Percentiles rank a stretch among this genome's conserved stretches.
Conservation (phyloP, 2,888 invertebrate genomes). For the Rhyacophila evoluta region DNA sequence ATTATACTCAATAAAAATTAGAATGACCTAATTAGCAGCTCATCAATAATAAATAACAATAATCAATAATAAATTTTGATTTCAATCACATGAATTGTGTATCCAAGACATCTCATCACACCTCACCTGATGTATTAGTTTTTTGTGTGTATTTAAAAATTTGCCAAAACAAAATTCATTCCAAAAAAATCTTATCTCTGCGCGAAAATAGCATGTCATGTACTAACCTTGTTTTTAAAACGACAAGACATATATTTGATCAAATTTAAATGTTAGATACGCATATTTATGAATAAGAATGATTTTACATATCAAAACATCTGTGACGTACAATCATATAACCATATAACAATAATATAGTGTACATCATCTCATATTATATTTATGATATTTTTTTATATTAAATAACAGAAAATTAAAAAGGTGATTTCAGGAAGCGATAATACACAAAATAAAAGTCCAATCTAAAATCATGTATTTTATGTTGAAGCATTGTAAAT, state of each 20-base stretch:
- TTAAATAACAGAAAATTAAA: too few relatives aligned
- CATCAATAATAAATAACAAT: too few relatives aligned
- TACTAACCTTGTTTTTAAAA: slow-evolving; percentile 3
- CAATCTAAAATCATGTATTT: too few relatives aligned
- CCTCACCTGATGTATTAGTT: neutral
- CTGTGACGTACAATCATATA: neutral
- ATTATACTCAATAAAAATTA: too few relatives aligned
- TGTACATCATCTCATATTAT: too few relatives aligned
- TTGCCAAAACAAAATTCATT: neutral
- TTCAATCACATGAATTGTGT: neutral
- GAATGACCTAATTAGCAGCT: too few relatives aligned
- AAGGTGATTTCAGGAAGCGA: too few relatives aligned
- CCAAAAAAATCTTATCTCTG: neutral
- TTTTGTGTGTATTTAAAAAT: neutral
- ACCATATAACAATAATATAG: neutral
- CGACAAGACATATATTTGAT: neutral
- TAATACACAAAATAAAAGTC: too few relatives aligned
- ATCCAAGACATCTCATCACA: slow-evolving; percentile 5
- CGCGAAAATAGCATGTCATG: neutral
- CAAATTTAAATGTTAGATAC: neutral
- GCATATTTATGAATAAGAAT: neutral
- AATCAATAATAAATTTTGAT: neutral
- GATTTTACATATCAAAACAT: neutral
- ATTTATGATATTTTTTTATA: too few relatives aligned
- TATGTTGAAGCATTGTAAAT: too few relatives aligned